phyloP scores from a whole-genome alignment of 2,797 vertebrate genomes.

The Poeciliopsis turneri region DNA sequence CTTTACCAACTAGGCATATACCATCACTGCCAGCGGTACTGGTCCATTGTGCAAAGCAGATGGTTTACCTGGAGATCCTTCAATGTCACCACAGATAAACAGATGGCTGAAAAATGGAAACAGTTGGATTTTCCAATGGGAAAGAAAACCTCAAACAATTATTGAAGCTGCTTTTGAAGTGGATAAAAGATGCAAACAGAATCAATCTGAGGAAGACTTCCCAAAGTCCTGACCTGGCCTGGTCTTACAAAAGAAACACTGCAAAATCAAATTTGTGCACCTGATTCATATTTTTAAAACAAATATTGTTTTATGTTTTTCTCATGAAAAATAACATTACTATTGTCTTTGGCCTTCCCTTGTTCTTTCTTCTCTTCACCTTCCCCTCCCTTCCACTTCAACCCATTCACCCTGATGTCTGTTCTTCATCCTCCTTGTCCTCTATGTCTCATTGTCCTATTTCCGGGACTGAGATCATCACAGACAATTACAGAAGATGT shows the following conservation, averaged over 20 bases:
- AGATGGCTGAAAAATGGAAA: background rate
- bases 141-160: background rate
- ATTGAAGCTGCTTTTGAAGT: background rate
- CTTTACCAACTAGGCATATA: background rate
- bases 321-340: background rate
- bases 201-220: background rate
- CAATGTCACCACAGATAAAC: background rate
- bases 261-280: background rate
- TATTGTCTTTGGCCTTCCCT: conserved; percentile 35
- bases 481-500: conserved; percentile 58
- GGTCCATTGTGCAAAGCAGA: background rate
- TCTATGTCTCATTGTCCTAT: conserved; percentile 38
- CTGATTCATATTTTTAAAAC: background rate
- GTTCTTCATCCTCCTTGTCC: conserved; percentile 36
- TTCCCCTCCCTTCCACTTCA: conserved; percentile 1
- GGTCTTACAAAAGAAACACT: background rate
- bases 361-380: conserved; percentile 24
- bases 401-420: conserved; percentile 46
- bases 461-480: conserved; percentile 53
- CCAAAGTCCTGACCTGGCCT: background rate
- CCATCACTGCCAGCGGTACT: background rate
- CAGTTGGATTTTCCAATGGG: background rate
- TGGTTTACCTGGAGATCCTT: background rate
- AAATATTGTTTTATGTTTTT: background rate
- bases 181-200: background rate